Evolutionary conservation across 2,113 vertebrate genomes (phyloP).

Genomic region (Ailurus styani): DNA sequence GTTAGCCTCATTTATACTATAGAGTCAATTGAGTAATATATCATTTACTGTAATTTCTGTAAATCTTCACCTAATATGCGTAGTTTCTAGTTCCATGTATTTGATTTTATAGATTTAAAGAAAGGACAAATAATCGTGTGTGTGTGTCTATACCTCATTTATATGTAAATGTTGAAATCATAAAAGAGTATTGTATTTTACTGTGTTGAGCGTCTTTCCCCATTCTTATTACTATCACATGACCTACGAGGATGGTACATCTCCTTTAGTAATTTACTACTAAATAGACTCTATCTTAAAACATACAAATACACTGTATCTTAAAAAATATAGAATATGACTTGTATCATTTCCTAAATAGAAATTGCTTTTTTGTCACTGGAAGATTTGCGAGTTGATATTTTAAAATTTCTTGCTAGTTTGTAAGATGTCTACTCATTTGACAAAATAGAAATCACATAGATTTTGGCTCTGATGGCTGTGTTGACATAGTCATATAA

Average conservation of each 20-base stretch:
- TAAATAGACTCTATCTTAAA: not conserved
- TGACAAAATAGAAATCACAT: not conserved
- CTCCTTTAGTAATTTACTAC: not conserved
- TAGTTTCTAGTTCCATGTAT: not conserved
- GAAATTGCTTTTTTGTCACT: not conserved
- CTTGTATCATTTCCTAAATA: not conserved
- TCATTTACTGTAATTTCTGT: not conserved
- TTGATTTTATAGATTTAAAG: not conserved
- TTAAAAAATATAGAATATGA: not conserved
- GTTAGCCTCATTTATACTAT: not conserved
- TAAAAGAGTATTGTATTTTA: not conserved
- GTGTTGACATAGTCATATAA: not conserved
- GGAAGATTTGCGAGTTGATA: not conserved
- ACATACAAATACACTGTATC: not conserved
- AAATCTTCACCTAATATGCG: not conserved
- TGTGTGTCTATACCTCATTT: not conserved
- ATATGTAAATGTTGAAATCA: not conserved
- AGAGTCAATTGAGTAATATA: not conserved
- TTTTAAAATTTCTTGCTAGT: not conserved
- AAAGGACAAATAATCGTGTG: not conserved
- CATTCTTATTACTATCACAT: not conserved
- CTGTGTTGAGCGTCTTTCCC: not conserved
- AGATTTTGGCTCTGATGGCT: not conserved
- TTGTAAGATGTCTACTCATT: not conserved
- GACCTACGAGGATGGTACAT: not conserved